Evolutionary conservation across 2,888 invertebrate genomes (phyloP).

Genomic region (Deilephila porcellus): DNA sequence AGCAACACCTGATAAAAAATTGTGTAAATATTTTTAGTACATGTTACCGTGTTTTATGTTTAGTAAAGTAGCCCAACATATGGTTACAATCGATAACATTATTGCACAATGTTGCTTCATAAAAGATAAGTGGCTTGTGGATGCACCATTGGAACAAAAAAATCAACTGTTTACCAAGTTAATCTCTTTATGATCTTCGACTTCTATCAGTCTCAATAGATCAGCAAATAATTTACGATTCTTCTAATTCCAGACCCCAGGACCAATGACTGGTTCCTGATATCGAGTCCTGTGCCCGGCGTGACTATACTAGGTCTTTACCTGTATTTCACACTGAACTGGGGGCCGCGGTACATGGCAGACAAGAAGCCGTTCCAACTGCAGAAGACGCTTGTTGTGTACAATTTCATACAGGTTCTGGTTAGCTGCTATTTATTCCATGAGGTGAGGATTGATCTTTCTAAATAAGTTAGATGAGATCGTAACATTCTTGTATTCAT

Average conservation of each 20-base stretch:
- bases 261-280: constrained; percentile 90
- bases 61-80: too few relatives aligned
- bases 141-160: too few relatives aligned
- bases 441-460: constrained; percentile 82
- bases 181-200: too few relatives aligned
- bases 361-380: constrained; percentile 93
- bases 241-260: constrained; percentile 84
- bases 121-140: too few relatives aligned
- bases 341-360: constrained; percentile 95
- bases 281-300: constrained; percentile 88
- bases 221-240: background rate
- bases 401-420: constrained; percentile 95
- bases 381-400: constrained; percentile 90
- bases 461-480: background rate
- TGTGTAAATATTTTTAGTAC: too few relatives aligned
- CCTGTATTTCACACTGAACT: constrained; percentile 88
- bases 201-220: too few relatives aligned
- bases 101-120: too few relatives aligned
- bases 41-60: too few relatives aligned
- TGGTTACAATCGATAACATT: too few relatives aligned
- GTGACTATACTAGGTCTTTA: constrained; percentile 87
- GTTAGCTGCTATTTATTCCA: constrained; percentile 92
- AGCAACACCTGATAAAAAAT: too few relatives aligned
- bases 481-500: background rate
- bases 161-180: too few relatives aligned